Percentiles rank a stretch among this genome's conserved stretches.
Conservation (phyloP, 92 coral and sea anemone genomes). For the Porites lobata region DNA sequence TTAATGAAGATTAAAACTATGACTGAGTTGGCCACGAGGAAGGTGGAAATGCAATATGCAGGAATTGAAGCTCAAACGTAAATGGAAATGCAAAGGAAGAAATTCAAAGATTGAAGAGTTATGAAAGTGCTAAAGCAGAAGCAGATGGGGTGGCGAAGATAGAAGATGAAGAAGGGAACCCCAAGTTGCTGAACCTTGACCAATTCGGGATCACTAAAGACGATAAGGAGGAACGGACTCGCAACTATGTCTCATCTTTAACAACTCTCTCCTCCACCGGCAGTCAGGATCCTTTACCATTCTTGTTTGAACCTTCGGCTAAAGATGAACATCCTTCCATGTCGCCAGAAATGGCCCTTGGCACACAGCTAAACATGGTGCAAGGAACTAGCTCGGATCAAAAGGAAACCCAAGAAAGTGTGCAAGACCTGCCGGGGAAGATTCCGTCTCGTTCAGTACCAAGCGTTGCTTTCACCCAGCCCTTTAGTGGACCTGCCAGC, state of each 20-base stretch:
- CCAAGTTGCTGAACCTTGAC: conserved; percentile 22
- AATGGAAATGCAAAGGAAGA: conserved; percentile 54
- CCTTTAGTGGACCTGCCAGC: background rate
- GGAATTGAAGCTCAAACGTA: conserved; percentile 42
- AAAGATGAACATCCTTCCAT: background rate
- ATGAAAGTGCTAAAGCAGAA: conserved; percentile 62
- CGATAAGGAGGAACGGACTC: conserved; percentile 22
- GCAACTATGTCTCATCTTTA: conserved; percentile 35
- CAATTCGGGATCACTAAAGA: conserved; percentile 12
- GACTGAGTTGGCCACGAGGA: conserved; percentile 53
- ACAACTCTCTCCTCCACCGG: background rate
- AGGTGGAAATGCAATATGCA: conserved; percentile 57
- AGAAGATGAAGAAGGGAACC: conserved; percentile 47
- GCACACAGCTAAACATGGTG: background rate
- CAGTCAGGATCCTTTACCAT: background rate
- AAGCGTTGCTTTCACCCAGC: background rate
- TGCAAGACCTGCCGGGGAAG: background rate
- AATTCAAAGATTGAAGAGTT: conserved; percentile 42
- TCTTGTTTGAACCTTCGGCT: background rate
- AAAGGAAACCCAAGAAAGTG: background rate
- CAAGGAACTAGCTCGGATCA: background rate
- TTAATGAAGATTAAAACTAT: conserved; percentile 37
- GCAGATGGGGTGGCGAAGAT: conserved; percentile 43
- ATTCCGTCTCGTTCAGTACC: background rate
- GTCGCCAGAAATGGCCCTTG: background rate